Percentiles rank a stretch among this genome's conserved stretches.
phyloP scores from a whole-genome alignment of 1,140 invertebrate genomes.

The Prorops nasuta region DNA sequence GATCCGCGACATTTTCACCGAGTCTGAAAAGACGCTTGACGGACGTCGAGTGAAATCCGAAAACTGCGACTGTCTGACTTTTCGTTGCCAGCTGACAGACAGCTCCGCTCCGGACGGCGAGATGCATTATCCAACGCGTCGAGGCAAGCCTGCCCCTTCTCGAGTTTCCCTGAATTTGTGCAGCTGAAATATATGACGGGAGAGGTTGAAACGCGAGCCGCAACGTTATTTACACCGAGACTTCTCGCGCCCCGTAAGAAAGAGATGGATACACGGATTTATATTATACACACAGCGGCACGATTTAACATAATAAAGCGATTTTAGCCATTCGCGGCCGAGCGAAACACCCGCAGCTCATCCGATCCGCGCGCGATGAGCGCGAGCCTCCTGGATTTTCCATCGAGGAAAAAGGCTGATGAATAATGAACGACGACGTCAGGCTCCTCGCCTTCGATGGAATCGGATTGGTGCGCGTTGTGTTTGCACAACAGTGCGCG shows the following conservation, averaged over 20 bases:
- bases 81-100: constrained; percentile 20
- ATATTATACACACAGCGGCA: no score
- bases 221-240: constrained; percentile 13
- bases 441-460: no score
- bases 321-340: constrained; percentile 21
- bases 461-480: no score
- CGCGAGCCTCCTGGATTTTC: no score
- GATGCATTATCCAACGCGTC: constrained; percentile 25
- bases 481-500: no score
- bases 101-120: constrained; percentile 7
- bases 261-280: constrained; percentile 6
- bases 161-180: constrained; percentile 7
- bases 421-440: no score
- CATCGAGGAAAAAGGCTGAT: no score
- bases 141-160: not conserved
- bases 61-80: constrained; percentile 20
- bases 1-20: constrained; percentile 8
- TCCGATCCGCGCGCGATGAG: no score
- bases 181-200: constrained; percentile 10
- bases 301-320: constrained; percentile 11
- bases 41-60: constrained; percentile 18
- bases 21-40: constrained; percentile 4
- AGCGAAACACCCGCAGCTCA: no score
- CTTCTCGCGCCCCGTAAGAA: not conserved
- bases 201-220: constrained; percentile 5